Evolutionary conservation across 2,797 vertebrate species (phyloP), one percentile per base, ranked within the genome.

Genomic region (Enteromius viviparus): DNA sequence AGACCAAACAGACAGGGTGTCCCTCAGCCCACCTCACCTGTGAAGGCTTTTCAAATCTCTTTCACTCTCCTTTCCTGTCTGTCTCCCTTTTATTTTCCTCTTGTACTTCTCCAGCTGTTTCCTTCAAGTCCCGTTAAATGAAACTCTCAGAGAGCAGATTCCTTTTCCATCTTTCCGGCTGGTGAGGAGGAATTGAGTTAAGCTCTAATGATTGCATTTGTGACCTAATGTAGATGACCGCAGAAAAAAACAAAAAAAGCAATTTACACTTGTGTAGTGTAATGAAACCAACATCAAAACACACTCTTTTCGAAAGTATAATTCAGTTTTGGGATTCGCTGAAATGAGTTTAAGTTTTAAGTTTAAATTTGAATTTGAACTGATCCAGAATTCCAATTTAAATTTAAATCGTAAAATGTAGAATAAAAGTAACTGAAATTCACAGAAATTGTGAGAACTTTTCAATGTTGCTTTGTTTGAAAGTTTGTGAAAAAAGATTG

Each of bases 21-120:
- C 87, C 85, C 85, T 70, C 85, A 83, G 84, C 84, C 84, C 91
- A 82, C 89, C 91, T 94, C 93, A 95, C 94, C 94, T 94, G 93
- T 94, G 92, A 94, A 93, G 89, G 76, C 72, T 81, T 85, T 80
- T 80, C 83, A 81, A 84, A 77, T 92, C 78, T 62, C 74, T 65
- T 70, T 66, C 92, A 89, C 88, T 91, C 90, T 85, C 85, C 68
- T 90, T 92, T 87, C 74, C 84, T 89, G 81, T 88, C 77, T 87
- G 86, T 85, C 91, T 91, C 76, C 85, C 88, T 74, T 51, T 62
- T 81, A 69, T 87, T 64, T 40, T 55, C 29, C 55, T 74, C 64
- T 68, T 40, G 47, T 19, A 49, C 72, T 74, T 74, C 62, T 80
- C 66, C 37, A 26, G 64, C 72, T 82, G 78, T 84, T 19, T 68